phyloP scores from a whole-genome alignment of 2,888 invertebrate genomes.

The Sisyra nigra region DNA sequence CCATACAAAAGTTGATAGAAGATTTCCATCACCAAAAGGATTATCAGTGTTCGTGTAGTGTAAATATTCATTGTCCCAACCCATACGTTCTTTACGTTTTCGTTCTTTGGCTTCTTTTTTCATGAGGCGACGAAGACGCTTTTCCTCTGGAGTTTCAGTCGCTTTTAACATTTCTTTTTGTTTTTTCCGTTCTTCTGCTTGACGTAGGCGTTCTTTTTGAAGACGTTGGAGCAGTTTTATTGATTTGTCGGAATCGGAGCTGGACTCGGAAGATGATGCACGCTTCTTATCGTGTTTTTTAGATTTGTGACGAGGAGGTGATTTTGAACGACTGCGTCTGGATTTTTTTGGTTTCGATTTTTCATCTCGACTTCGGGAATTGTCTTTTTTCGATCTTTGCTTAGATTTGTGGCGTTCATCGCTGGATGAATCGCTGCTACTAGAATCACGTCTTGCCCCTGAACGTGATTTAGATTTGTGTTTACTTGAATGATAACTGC shows the following conservation, averaged over 20 bases:
- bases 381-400: constrained; percentile 12
- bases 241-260: constrained; percentile 32
- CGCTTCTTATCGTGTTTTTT: neutral
- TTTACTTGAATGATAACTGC: neutral
- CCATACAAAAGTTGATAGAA: constrained; percentile 94
- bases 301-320: neutral
- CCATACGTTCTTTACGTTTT: constrained; percentile 79
- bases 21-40: constrained; percentile 93
- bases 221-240: constrained; percentile 53
- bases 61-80: constrained; percentile 93
- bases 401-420: constrained; percentile 4
- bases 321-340: constrained; percentile 5
- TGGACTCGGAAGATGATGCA: constrained; percentile 17
- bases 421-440: neutral
- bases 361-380: constrained; percentile 12
- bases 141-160: constrained; percentile 91
- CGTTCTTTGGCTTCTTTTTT: constrained; percentile 89
- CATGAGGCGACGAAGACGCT: constrained; percentile 56
- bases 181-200: constrained; percentile 45
- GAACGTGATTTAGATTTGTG: neutral
- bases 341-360: constrained; percentile 11
- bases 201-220: constrained; percentile 49
- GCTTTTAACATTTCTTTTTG: constrained; percentile 68
- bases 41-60: constrained; percentile 97
- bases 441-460: constrained; percentile 2